Evolutionary conservation across 53 echinoderm and acorn worm species (phyloP).

Genomic region (Luidia sarsii): DNA sequence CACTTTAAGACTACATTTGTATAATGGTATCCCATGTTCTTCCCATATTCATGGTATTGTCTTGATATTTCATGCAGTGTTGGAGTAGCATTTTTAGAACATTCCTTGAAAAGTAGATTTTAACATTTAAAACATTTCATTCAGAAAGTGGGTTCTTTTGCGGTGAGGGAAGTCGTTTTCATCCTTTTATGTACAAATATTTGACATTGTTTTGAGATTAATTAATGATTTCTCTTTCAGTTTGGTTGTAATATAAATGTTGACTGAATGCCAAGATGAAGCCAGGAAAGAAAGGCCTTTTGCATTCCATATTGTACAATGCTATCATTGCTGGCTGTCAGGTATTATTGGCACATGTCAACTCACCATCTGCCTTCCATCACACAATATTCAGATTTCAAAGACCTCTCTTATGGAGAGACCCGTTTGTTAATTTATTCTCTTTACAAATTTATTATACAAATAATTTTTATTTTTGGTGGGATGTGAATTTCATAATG

Average conservation of each 20-base stretch:
- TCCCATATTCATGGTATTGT: neutral
- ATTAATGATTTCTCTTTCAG: neutral
- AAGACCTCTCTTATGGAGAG: no score
- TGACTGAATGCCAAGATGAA: no score
- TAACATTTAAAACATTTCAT: neutral
- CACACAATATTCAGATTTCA: neutral
- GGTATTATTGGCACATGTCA: neutral
- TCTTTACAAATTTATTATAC: no score
- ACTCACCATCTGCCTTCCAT: neutral
- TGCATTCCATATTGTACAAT: no score
- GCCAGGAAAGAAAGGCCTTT: no score
- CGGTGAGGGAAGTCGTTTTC: constrained; percentile 10
- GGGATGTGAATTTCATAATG: no score
- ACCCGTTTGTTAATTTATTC: no score
- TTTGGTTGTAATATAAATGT: neutral
- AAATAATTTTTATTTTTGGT: no score
- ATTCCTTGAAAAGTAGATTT: constrained; percentile 13
- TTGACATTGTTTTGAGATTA: constrained; percentile 6
- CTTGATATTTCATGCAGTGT: neutral
- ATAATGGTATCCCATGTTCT: neutral
- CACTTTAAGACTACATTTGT: no score
- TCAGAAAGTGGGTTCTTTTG: constrained; percentile 5
- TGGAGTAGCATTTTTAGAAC: constrained; percentile 10
- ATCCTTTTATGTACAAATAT: constrained; percentile 16
- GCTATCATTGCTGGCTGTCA: neutral